Percentiles rank a stretch among this genome's conserved stretches.
These are phyloP conservation scores for Arrhamphus sclerolepis DNA, from an alignment of 2,797 vertebrate genomes.

Conservation along the genomic window DNA sequence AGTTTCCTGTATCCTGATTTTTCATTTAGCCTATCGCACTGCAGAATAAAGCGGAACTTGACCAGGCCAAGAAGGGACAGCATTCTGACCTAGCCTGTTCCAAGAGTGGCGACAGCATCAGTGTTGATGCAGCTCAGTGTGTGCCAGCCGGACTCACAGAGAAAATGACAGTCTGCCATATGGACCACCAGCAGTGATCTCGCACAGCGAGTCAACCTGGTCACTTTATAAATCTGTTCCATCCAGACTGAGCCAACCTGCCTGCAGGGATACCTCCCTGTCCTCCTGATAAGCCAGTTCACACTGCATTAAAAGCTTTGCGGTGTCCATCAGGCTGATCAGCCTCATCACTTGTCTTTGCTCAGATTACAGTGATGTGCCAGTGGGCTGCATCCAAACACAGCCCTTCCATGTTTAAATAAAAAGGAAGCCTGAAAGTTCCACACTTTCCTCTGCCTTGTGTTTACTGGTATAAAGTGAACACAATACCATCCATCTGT, in stretches of 20 bases:
- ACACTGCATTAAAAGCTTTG: constrained; percentile 32
- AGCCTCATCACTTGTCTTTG: constrained; percentile 38
- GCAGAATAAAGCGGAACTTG: constrained; percentile 15
- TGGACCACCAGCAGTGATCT: constrained; percentile 61
- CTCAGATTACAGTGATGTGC: constrained; percentile 22
- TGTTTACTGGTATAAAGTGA: constrained; percentile 34
- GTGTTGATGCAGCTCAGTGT: background rate
- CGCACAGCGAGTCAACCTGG: constrained; percentile 63
- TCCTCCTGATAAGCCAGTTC: constrained; percentile 54
- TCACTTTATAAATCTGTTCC: constrained; percentile 65
- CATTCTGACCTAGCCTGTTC: constrained; percentile 11
- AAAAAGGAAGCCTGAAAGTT: constrained; percentile 29
- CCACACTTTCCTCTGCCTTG: background rate
- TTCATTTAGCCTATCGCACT: background rate
- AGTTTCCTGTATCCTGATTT: constrained; percentile 12
- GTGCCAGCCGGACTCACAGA: constrained; percentile 36
- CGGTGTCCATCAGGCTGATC: constrained; percentile 40
- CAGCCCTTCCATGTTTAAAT: constrained; percentile 22
- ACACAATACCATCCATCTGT: constrained; percentile 41
- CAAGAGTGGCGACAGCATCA: background rate
- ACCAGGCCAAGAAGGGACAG: background rate
- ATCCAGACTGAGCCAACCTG: constrained; percentile 47
- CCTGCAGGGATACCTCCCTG: constrained; percentile 49
- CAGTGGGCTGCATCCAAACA: constrained; percentile 38
- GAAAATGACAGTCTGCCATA: constrained; percentile 63